These are phyloP conservation scores for Lasiurus borealis DNA, from an alignment of 2,113 vertebrate genomes.

Conservation along the genomic window DNA sequence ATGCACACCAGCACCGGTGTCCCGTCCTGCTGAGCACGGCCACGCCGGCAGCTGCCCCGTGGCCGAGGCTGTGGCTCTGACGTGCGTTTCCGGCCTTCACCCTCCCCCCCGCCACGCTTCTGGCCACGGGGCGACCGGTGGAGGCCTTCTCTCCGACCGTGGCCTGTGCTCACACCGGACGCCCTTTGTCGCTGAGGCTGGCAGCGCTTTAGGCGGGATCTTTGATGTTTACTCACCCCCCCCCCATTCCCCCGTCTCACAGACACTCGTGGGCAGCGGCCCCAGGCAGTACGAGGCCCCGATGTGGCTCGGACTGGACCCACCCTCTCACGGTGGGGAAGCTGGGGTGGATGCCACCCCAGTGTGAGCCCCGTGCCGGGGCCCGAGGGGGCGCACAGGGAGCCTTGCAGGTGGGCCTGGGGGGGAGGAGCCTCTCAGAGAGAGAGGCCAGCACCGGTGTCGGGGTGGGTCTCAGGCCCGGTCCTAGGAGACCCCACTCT, in stretches of 20 bases:
- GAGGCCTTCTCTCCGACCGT: neutral
- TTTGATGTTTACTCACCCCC: rapidly evolving
- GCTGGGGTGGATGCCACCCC: neutral
- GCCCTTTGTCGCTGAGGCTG: rapidly evolving
- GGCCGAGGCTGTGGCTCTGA: rapidly evolving
- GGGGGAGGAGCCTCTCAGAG: neutral
- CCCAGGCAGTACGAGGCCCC: neutral
- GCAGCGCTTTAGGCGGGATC: rapidly evolving
- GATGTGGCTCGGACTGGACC: neutral
- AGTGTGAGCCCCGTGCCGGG: neutral
- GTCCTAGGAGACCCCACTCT: neutral
- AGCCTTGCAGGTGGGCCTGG: neutral
- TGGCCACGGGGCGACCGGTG: rapidly evolving
- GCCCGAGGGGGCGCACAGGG: neutral
- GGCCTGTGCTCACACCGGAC: rapidly evolving
- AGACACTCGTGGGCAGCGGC: rapidly evolving
- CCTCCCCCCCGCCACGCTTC: rapidly evolving
- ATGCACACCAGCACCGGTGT: rapidly evolving
- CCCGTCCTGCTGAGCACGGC: rapidly evolving
- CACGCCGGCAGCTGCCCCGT: rapidly evolving
- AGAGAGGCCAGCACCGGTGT: no score
- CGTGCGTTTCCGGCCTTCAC: rapidly evolving
- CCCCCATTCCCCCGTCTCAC: no score
- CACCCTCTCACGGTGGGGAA: neutral
- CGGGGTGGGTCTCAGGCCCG: no score